Base-by-base conservation (phyloP, 1,140 invertebrate genomes). In the Zeugodacus cucurbitae region DNA sequence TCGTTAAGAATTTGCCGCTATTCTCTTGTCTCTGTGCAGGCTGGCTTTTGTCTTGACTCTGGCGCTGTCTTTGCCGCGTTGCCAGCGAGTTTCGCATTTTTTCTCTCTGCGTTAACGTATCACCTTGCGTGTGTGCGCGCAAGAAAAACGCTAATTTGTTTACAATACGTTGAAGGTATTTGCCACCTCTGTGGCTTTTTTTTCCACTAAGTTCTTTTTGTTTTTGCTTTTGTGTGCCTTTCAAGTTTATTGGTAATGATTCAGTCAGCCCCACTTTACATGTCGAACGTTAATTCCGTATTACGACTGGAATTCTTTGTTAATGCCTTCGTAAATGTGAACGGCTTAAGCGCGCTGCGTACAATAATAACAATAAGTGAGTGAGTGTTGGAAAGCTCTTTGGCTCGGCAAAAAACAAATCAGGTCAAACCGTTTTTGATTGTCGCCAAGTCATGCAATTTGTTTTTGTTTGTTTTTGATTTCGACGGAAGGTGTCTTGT, bases 111-210 rank as follows among this genome's bases (percentile, higher is more conserved):
- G 32, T 48, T 82, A 22, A 48, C 22, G 74, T 54, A 14, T 82
- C 67, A 48, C 32, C 74, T 82, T 32, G 14, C 3, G 41, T 74
- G 34, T 74, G 41, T 48, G 41, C 26, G 8, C 7, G 74, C n/a
- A 82, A 26, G 34, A 82, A 82, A 48, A 48, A 48, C n/a, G n/a
- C 10, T 82, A 82, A 82, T 82, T 82, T 82, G 74, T 82, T 82
- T 82, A 82, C 74, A 82, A 82, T 82, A 82, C 44, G 41, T 48
- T 48, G n/a, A 48, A 29, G 74, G n/a, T 29, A 48, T 82, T 82
- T 48, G 20, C 41, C 74, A 48, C 74, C 74, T 82, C 44, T 48
- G n/a, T 48, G 34, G 20, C 17, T 41, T 22, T 22, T 70, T 70
- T 70, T 10, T 8, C 6, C 29, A 7, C 22, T 2, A 22, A 48